Base-by-base conservation (phyloP, 2,888 invertebrate species). In the Chrysolina haemoptera region DNA sequence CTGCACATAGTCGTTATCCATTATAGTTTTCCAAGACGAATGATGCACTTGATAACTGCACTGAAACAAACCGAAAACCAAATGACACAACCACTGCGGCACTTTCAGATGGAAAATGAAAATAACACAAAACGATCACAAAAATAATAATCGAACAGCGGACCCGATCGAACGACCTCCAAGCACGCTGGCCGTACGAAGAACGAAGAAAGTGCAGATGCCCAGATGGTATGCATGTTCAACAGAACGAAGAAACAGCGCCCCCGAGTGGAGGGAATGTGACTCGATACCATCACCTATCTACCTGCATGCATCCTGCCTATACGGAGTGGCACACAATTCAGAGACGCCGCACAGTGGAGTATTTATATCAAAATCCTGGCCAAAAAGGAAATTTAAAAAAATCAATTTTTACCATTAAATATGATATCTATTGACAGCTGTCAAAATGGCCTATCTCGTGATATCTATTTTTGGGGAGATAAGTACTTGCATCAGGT, bases 211-310 rank as follows among this genome's bases (percentile, higher is more conserved):
- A 70, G 69, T 69, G 67, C 71, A 73, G 76, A 76, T 72, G 75
- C 73, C 50, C 74, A 70, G 74, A 71, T 75, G 75, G 71, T 71
- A 75, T 71, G 69, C 75, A 75, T 50, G 62, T 62, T 46, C 41
- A 66, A 73, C 27, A 70, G 41, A 70, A 75, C 62, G 71, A 70
- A 77, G 64, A 65, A 73, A 71, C 71, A 74, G 80, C 80, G 81
- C 80, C 81, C 79, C 77, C 81, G 75, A 73, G 79, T 77, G 80
- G 80, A 77, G 74, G 79, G 81, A 82, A 82, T 82, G 78, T 73
- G 71, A 78, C 77, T 78, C 72, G 75, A 76, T 76, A 74, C 76
- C 79, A 76, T 80, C 79, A 78, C 74, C 75, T 75, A 79, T 82
- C 80, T 82, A 82, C 81, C 81, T 82, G 81, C 76, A 78, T 80